Conservation (phyloP, 1,140 invertebrate species). For the Bombus balteatus region DNA sequence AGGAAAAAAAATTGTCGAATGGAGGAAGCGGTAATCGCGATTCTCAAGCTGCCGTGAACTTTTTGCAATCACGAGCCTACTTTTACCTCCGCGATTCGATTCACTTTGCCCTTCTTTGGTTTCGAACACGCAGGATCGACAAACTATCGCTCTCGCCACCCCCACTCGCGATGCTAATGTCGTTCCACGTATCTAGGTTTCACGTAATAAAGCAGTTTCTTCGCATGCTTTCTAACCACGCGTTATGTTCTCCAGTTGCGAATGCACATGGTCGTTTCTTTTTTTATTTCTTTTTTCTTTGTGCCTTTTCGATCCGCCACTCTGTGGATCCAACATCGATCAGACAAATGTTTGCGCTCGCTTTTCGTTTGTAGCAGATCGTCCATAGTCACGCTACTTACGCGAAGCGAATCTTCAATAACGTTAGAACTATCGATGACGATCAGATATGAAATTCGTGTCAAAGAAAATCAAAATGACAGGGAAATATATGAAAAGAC, state of each 20-base stretch:
- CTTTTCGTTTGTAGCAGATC: not conserved
- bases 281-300: not conserved
- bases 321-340: slow-evolving; percentile 11
- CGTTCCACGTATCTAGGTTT: slow-evolving; percentile 60
- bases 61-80: not conserved
- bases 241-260: slow-evolving; percentile 66
- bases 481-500: too few relatives aligned
- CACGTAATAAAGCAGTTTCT: slow-evolving; percentile 80
- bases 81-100: slow-evolving; percentile 6
- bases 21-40: not conserved
- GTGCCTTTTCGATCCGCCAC: not conserved
- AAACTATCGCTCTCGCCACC: slow-evolving; percentile 45
- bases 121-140: not conserved
- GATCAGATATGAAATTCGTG: not conserved
- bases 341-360: slow-evolving; percentile 33
- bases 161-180: slow-evolving; percentile 28
- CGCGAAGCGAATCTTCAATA: not conserved
- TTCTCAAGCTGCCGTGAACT: not conserved
- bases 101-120: slow-evolving; percentile 21
- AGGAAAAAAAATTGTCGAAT: not conserved
- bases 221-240: slow-evolving; percentile 81
- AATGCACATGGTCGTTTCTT: slow-evolving; percentile 1
- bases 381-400: not conserved
- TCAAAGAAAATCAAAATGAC: too few relatives aligned
- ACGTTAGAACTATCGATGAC: not conserved